phyloP scores from a whole-genome alignment of 2,797 vertebrate species.

The Eleutherodactylus coqui region DNA sequence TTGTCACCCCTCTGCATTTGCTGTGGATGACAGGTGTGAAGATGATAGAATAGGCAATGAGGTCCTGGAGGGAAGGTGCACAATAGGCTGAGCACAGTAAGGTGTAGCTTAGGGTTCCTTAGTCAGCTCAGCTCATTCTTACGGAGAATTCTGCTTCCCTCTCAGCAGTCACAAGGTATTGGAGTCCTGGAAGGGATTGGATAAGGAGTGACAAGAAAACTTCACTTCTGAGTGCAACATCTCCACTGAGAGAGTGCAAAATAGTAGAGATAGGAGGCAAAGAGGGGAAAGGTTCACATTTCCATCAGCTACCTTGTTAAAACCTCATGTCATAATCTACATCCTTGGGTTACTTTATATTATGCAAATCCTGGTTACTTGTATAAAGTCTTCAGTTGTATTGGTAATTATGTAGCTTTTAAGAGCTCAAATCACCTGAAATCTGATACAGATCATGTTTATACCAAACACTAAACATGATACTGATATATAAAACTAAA shows the following conservation, averaged over 20 bases:
- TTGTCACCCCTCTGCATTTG: slow-evolving; percentile 39
- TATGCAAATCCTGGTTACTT: background rate
- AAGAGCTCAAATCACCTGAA: too few relatives aligned
- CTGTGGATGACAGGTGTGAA: slow-evolving; percentile 39
- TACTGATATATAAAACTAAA: too few relatives aligned
- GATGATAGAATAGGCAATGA: slow-evolving; percentile 24
- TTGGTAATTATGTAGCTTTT: too few relatives aligned
- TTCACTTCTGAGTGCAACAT: background rate
- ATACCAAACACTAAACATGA: background rate
- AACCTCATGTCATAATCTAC: background rate
- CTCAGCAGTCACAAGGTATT: background rate
- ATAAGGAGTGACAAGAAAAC: background rate
- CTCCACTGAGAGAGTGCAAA: background rate
- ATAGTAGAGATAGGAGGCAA: background rate
- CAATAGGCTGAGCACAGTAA: slow-evolving; percentile 10
- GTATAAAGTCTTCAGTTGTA: background rate
- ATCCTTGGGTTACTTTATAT: too few relatives aligned
- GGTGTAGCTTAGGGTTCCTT: background rate
- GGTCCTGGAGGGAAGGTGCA: slow-evolving; percentile 23
- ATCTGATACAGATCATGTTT: background rate
- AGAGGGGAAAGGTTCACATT: background rate
- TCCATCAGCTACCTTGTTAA: background rate
- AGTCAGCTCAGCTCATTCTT: slow-evolving; percentile 24
- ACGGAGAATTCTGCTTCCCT: slow-evolving; percentile 1
- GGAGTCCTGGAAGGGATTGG: background rate